Base-by-base conservation (phyloP, 1,140 invertebrate genomes). In the Oryzaephilus surinamensis region DNA sequence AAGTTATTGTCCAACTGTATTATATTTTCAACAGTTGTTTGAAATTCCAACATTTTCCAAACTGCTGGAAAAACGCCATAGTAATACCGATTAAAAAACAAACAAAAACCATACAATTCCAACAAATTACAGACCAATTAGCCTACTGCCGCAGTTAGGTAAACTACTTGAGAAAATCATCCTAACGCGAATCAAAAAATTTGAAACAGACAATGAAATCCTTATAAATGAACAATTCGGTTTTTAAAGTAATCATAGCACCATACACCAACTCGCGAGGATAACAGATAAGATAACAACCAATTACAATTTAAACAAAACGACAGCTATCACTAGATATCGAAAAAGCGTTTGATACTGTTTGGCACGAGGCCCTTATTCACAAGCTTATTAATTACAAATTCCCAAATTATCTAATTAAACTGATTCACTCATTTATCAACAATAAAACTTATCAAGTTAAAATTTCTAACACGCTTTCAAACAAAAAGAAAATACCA, bases 91-190 rank as follows among this genome's bases (percentile, higher is more conserved):
- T 63, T 3, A 43, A 34, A 3, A 65, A 65, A 46, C 45, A 19
- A 42, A 48, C 3, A 63, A 63, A 47, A 19, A 36, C 4, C 28
- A 33, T 32, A 28, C 37, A 0, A 16, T 43, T 4, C 51, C 55
- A 0, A 40, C 27, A 5, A 60, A 48, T 16, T 63, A 62, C 33
- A 43, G 60, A 28, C 61, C 60, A 1, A 64, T 65, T 16, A 61
- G 59, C 26, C 37, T 64, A 1, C 41, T 63, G 5, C 41, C 35
- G 7, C 44, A 41, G 0, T 5, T 64, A 0, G 40, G 43, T 10
- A 65, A 65, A 50, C 0, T 61, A 2, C 43, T 41, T 3, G 62
- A 65, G 54, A 58, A 46, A 45, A 37, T 59, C 2, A 51, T 64
- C 4, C 40, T 52, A 0, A 45, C 26, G 1, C 50, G 54, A 46